Conservation (phyloP, 2,888 invertebrate genomes). For the Perizoma flavofasciatum region DNA sequence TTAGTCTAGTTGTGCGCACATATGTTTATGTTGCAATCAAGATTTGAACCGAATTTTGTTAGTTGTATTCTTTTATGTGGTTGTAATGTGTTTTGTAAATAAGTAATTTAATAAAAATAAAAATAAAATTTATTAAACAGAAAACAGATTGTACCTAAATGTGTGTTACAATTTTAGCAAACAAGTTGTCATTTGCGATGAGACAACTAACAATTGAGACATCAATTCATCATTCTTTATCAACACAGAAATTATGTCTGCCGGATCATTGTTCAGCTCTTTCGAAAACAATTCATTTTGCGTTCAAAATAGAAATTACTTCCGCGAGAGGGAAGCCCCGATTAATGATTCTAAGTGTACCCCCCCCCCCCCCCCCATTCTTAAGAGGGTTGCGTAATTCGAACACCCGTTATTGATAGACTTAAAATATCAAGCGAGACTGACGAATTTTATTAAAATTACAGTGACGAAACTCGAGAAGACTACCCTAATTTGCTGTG, state of each 20-base stretch:
- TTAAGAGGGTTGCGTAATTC: constrained; percentile 38
- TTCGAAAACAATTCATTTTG: constrained; percentile 52
- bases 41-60: too few relatives aligned
- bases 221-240: constrained; percentile 20
- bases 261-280: constrained; percentile 41
- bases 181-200: background rate
- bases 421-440: constrained; percentile 36
- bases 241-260: constrained; percentile 39
- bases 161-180: too few relatives aligned
- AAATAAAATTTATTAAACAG: too few relatives aligned
- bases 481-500: constrained; percentile 18
- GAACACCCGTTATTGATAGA: constrained; percentile 40
- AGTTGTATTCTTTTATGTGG: too few relatives aligned
- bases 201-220: background rate
- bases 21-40: too few relatives aligned
- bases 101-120: too few relatives aligned
- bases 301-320: constrained; percentile 51
- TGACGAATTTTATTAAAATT: constrained; percentile 31
- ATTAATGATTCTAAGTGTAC: constrained; percentile 52
- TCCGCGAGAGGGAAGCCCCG: constrained; percentile 44
- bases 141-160: too few relatives aligned
- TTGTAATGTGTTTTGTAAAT: too few relatives aligned
- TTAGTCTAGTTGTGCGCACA: too few relatives aligned
- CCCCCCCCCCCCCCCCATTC: too few relatives aligned
- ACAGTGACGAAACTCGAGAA: constrained; percentile 29